Evolutionary conservation across 1,140 invertebrate genomes (phyloP).

Genomic region (Zelostemma sp.): DNA sequence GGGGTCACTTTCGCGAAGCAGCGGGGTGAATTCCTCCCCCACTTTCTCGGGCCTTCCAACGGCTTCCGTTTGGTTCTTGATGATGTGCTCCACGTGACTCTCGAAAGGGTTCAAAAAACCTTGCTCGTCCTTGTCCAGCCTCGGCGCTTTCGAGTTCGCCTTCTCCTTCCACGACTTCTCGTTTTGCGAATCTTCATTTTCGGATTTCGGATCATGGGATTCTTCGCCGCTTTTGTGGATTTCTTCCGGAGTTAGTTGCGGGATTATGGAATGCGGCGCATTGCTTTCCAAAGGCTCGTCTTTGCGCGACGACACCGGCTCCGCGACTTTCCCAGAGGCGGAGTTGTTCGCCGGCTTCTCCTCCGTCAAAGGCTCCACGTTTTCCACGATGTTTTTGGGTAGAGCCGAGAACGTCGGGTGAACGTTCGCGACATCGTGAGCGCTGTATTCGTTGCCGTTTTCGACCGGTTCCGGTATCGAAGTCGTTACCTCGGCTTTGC

Average conservation of each 20-base stretch:
- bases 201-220: slow-evolving; percentile 9
- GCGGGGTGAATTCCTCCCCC: neutral
- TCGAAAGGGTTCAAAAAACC: slow-evolving; percentile 64
- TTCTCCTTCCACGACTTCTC: slow-evolving; percentile 66
- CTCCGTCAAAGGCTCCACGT: slow-evolving; percentile 55
- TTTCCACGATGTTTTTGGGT: slow-evolving; percentile 57
- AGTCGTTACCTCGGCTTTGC: too few relatives aligned
- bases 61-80: slow-evolving; percentile 37
- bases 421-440: slow-evolving; percentile 48
- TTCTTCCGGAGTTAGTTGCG: slow-evolving; percentile 56
- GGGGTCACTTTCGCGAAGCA: slow-evolving; percentile 17
- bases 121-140: slow-evolving; percentile 65
- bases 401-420: slow-evolving; percentile 50
- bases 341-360: slow-evolving; percentile 24
- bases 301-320: slow-evolving; percentile 25
- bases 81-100: slow-evolving; percentile 53
- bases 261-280: slow-evolving; percentile 54
- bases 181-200: neutral
- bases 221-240: slow-evolving; percentile 32
- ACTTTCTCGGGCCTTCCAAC: slow-evolving; percentile 6
- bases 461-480: slow-evolving; percentile 56
- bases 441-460: slow-evolving; percentile 51
- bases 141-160: slow-evolving; percentile 54
- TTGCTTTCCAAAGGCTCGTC: slow-evolving; percentile 27
- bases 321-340: slow-evolving; percentile 39